Evolutionary conservation across 2,797 vertebrate genomes (phyloP).

Genomic region (Champsocephalus esox): DNA sequence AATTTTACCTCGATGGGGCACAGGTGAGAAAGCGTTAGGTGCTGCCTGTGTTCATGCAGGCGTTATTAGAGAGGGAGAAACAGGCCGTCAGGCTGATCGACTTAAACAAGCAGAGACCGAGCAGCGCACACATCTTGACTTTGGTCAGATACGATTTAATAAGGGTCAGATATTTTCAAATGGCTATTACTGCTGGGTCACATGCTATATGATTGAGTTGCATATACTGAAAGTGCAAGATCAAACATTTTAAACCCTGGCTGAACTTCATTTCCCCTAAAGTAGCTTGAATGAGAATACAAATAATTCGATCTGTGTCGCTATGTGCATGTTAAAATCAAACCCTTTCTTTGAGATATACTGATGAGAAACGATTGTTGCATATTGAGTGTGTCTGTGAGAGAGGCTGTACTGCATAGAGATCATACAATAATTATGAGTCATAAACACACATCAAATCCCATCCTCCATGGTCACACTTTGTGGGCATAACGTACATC

Average conservation of each 20-base stretch:
- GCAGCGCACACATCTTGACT: constrained; percentile 30
- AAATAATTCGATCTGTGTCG: constrained; percentile 5
- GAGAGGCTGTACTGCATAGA: constrained; percentile 7
- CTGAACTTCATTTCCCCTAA: constrained; percentile 39
- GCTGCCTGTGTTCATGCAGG: constrained; percentile 36
- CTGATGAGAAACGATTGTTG: background rate
- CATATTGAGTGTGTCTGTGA: constrained; percentile 4
- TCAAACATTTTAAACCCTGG: constrained; percentile 55
- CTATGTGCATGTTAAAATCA: constrained; percentile 14
- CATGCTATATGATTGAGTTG: constrained; percentile 49
- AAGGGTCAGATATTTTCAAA: constrained; percentile 71
- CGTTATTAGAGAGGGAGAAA: constrained; percentile 25
- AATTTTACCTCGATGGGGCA: no score
- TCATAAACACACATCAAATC: constrained; percentile 16
- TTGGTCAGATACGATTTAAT: constrained; percentile 59
- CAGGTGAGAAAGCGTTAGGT: no score
- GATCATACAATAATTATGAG: constrained; percentile 11
- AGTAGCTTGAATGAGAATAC: constrained; percentile 22
- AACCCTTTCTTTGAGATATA: constrained; percentile 8
- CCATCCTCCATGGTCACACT: background rate
- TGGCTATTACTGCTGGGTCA: constrained; percentile 64
- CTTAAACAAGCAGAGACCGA: constrained; percentile 47
- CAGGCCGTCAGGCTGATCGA: constrained; percentile 45
- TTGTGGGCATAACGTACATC: constrained; percentile 28
- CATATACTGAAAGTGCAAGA: constrained; percentile 51